Percentiles rank a stretch among this genome's conserved stretches.
These are phyloP conservation scores for Phrixothrix hirtus DNA, from an alignment of 2,888 invertebrate genomes.

Conservation along the genomic window DNA sequence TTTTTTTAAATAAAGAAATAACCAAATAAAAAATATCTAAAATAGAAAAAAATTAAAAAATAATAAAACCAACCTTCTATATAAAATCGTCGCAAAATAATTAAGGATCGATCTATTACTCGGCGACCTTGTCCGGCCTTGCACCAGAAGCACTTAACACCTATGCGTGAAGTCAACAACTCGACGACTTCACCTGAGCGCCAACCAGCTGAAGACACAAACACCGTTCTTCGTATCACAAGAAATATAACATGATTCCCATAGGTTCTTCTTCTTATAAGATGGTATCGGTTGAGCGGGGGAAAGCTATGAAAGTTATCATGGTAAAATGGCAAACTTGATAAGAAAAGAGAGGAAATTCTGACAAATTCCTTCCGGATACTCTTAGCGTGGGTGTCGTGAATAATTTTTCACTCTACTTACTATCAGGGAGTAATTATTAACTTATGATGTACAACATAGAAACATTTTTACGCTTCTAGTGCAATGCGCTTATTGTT, in stretches of 20 bases:
- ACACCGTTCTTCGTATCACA: slow-evolving; percentile 27
- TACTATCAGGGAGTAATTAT: slow-evolving; percentile 12
- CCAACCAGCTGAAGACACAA: slow-evolving; percentile 22
- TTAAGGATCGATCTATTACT: not conserved
- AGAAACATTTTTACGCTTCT: no score
- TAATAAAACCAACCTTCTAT: not conserved
- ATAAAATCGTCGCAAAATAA: not conserved
- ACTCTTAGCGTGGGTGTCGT: slow-evolving; percentile 22
- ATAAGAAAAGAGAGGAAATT: slow-evolving; percentile 19
- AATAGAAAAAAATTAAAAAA: not conserved
- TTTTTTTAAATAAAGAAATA: no score
- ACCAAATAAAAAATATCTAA: not conserved
- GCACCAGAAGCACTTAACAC: slow-evolving; percentile 34
- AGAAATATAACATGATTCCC: slow-evolving; percentile 24
- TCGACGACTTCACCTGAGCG: slow-evolving; percentile 15
- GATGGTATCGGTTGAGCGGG: slow-evolving; percentile 26
- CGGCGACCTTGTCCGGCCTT: slow-evolving; percentile 36
- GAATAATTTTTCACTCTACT: slow-evolving; percentile 27
- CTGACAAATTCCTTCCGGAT: slow-evolving; percentile 20
- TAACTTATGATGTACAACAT: slow-evolving; percentile 17
- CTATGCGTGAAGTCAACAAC: slow-evolving; percentile 28
- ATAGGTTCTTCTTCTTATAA: slow-evolving; percentile 32
- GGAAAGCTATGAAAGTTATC: slow-evolving; percentile 27
- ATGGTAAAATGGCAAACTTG: slow-evolving; percentile 11
- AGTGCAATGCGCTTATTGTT: no score